Conservation (phyloP, 2,113 vertebrate genomes). For the Barbus barbus region DNA sequence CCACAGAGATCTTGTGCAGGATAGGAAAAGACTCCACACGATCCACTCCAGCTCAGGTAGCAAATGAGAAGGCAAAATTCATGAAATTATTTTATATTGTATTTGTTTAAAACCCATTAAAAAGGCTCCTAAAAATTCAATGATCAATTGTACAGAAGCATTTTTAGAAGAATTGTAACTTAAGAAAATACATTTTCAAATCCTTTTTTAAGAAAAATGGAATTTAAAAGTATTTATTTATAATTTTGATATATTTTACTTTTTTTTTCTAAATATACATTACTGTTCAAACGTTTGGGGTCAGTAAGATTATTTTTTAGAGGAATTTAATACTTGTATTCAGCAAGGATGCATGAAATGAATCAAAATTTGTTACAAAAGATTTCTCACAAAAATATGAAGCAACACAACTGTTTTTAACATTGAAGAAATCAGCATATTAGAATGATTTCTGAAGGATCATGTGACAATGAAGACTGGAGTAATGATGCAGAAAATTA, state of each 20-base stretch:
- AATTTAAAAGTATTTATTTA: neutral
- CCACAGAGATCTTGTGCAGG: slow-evolving; percentile 10
- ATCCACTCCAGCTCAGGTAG: neutral
- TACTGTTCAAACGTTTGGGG: too few species aligned
- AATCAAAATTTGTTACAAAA: neutral
- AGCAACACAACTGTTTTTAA: neutral
- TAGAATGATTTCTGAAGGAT: neutral
- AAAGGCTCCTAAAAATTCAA: neutral
- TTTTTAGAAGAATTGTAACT: neutral
- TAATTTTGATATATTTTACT: neutral
- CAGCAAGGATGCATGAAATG: neutral
- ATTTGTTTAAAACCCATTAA: neutral
- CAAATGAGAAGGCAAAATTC: neutral
- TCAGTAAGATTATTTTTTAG: neutral
- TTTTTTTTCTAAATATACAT: too few species aligned
- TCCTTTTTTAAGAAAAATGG: too few species aligned
- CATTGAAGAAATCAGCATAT: neutral
- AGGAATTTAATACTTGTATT: neutral
- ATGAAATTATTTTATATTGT: neutral
- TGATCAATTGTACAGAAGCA: neutral
- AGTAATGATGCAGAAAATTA: neutral
- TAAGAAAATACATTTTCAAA: too few species aligned
- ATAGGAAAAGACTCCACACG: neutral
- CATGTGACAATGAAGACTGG: neutral
- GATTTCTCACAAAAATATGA: neutral